phyloP scores from a whole-genome alignment of 2,888 invertebrate species.

The Andricus quercusramuli region DNA sequence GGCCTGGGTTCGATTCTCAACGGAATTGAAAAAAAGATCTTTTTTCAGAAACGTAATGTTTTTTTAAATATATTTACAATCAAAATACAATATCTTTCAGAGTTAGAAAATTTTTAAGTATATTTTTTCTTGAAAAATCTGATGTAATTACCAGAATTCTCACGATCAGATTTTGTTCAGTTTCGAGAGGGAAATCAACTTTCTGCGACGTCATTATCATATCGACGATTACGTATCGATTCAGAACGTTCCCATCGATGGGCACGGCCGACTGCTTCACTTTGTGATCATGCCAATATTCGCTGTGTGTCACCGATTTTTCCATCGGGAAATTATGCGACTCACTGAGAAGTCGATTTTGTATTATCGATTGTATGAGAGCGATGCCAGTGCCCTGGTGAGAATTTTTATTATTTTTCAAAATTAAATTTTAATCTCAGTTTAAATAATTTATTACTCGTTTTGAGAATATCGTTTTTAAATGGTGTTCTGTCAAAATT shows the following conservation, averaged over 20 bases:
- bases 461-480: too few relatives aligned
- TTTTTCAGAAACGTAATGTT: too few relatives aligned
- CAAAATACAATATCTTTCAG: background rate
- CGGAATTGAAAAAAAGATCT: too few relatives aligned
- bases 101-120: background rate
- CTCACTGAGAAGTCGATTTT: slow-evolving; percentile 80
- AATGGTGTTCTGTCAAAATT: too few relatives aligned
- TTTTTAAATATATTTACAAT: background rate
- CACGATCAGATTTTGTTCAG: slow-evolving; percentile 59
- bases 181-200: slow-evolving; percentile 51
- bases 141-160: background rate
- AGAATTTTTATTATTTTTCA: slow-evolving; percentile 43
- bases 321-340: slow-evolving; percentile 83
- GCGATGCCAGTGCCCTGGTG: slow-evolving; percentile 58
- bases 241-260: slow-evolving; percentile 66
- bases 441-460: too few relatives aligned
- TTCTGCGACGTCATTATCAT: slow-evolving; percentile 63
- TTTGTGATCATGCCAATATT: slow-evolving; percentile 82
- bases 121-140: background rate
- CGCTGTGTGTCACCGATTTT: slow-evolving; percentile 81
- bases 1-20: too few relatives aligned
- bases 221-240: slow-evolving; percentile 74
- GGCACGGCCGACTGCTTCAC: slow-evolving; percentile 77
- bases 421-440: too few relatives aligned
- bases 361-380: slow-evolving; percentile 80